Conservation (phyloP, 2,113 vertebrate species). For the Corythoichthys haematopterus region DNA sequence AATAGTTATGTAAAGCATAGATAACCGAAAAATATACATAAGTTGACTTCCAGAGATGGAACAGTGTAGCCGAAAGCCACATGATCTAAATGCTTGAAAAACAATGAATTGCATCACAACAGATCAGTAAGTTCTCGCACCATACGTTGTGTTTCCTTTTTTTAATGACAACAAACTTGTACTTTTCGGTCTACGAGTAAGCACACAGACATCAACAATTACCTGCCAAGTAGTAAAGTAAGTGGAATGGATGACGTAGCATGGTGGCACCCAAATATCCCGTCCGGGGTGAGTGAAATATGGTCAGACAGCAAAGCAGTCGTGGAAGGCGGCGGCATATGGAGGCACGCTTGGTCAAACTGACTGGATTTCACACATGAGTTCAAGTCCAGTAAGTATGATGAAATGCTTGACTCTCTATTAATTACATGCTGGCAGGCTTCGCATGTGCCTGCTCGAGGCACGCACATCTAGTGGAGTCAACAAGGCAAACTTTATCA, state of each 20-base stretch:
- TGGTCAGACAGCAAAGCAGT: conserved; percentile 15
- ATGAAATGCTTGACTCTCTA: conserved; percentile 45
- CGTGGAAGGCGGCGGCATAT: conserved; percentile 32
- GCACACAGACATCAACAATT: conserved; percentile 3
- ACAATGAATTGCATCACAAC: conserved; percentile 23
- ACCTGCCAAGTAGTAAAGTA: conserved; percentile 15
- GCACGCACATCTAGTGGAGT: not conserved
- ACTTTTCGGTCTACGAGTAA: not conserved
- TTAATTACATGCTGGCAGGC: conserved; percentile 35
- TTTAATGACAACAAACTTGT: not conserved
- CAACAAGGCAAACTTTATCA: conserved; percentile 14
- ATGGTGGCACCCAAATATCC: conserved; percentile 12
- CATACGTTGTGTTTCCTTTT: not conserved
- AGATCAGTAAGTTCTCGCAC: conserved; percentile 12
- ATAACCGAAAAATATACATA: not conserved
- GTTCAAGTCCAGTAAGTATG: conserved; percentile 53
- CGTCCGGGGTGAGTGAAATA: conserved; percentile 7
- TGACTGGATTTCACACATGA: conserved; percentile 62
- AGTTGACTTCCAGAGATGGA: conserved; percentile 26
- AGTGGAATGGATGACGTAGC: conserved; percentile 1
- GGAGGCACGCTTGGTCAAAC: conserved; percentile 35
- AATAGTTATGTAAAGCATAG: not conserved
- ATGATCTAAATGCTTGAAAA: conserved; percentile 9
- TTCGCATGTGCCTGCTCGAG: conserved; percentile 15
- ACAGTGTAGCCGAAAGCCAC: conserved; percentile 27